Percentiles rank a stretch among this genome's conserved stretches.
Evolutionary conservation across 1,140 invertebrate species (phyloP).

Genomic region (Sitophilus oryzae): DNA sequence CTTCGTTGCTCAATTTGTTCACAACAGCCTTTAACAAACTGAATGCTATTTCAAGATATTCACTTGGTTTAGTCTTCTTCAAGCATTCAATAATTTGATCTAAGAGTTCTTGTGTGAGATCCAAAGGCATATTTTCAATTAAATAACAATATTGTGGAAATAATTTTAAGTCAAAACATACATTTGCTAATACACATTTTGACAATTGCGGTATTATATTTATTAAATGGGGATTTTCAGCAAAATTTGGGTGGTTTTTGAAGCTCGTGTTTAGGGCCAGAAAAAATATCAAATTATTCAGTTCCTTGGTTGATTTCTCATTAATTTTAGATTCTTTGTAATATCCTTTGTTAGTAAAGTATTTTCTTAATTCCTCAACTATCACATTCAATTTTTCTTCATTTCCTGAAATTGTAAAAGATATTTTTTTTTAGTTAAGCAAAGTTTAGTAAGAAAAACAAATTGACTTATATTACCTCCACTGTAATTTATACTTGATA

Average conservation of each 20-base stretch:
- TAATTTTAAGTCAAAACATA: slow-evolving; percentile 31
- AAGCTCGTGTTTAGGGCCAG: slow-evolving; percentile 36
- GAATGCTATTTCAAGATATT: slow-evolving; percentile 20
- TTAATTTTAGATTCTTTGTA: slow-evolving; percentile 19
- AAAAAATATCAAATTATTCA: slow-evolving; percentile 33
- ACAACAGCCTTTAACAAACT: slow-evolving; percentile 25
- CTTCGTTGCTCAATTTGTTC: slow-evolving; percentile 21
- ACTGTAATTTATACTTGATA: neutral
- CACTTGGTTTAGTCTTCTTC: slow-evolving; percentile 24
- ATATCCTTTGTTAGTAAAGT: slow-evolving; percentile 27
- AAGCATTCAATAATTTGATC: slow-evolving; percentile 32
- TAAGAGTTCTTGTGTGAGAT: slow-evolving; percentile 32
- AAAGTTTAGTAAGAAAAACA: neutral
- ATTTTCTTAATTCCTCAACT: slow-evolving; percentile 27
- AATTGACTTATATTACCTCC: neutral
- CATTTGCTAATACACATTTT: slow-evolving; percentile 34
- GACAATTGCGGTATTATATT: slow-evolving; percentile 35
- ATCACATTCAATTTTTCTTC: slow-evolving; percentile 32
- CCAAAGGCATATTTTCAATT: slow-evolving; percentile 27
- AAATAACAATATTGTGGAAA: slow-evolving; percentile 27
- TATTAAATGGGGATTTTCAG: slow-evolving; percentile 35
- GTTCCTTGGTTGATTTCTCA: slow-evolving; percentile 14
- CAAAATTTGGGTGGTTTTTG: slow-evolving; percentile 23
- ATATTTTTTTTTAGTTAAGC: too few relatives aligned
- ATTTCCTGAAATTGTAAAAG: slow-evolving; percentile 36